Evolutionary conservation across 2,888 invertebrate species (phyloP).

Genomic region (Drosophila infuscata): DNA sequence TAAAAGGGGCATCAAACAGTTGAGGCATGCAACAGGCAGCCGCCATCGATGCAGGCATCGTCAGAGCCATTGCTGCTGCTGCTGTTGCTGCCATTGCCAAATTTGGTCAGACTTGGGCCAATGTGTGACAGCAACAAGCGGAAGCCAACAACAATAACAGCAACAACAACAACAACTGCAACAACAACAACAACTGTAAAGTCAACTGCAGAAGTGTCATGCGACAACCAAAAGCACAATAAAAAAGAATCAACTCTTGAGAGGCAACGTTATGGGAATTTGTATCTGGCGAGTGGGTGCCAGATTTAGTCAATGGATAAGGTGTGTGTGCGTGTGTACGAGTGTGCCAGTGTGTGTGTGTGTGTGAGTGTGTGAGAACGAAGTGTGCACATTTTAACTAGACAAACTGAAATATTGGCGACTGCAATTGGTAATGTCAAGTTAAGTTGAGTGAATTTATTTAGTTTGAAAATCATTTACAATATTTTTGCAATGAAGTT

Average conservation of each 20-base stretch:
- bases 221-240: slow-evolving; percentile 14
- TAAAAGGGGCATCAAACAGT: slow-evolving; percentile 47
- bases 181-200: slow-evolving; percentile 41
- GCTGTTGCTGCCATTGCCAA: slow-evolving; percentile 60
- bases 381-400: slow-evolving; percentile 28
- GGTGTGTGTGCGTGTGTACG: slow-evolving; percentile 45
- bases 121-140: slow-evolving; percentile 60
- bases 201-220: slow-evolving; percentile 59
- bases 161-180: slow-evolving; percentile 39
- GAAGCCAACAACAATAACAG: slow-evolving; percentile 56
- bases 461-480: background rate
- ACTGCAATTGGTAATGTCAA: slow-evolving; percentile 20
- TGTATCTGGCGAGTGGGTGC: slow-evolving; percentile 69
- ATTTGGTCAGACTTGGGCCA: slow-evolving; percentile 69
- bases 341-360: slow-evolving; percentile 17
- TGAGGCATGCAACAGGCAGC: slow-evolving; percentile 46
- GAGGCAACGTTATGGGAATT: slow-evolving; percentile 67
- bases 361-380: slow-evolving; percentile 40
- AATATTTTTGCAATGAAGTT: background rate
- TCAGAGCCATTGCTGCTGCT: slow-evolving; percentile 10
- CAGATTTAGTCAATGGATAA: slow-evolving; percentile 41
- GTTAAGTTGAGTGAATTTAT: slow-evolving; percentile 6
- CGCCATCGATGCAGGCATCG: slow-evolving; percentile 30
- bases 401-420: slow-evolving; percentile 37
- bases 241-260: slow-evolving; percentile 58